Evolutionary conservation across 2,797 vertebrate genomes (phyloP).

Genomic region (Catostomus latipinnis): DNA sequence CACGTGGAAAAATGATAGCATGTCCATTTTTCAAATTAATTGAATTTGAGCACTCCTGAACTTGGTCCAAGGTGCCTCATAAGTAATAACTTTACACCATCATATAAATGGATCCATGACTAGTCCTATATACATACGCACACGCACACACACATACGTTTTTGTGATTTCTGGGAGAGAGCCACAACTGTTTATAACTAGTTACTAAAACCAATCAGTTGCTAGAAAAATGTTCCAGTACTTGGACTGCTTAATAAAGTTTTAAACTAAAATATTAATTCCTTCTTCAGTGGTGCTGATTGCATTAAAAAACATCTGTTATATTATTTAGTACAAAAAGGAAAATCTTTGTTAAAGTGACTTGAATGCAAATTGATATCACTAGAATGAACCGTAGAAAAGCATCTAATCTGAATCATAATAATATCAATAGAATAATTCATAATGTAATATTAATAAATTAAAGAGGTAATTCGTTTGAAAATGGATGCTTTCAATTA

Average conservation of each 20-base stretch:
- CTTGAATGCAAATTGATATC: conserved; percentile 83
- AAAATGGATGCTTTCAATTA: conserved; percentile 80
- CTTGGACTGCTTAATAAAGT: conserved; percentile 67
- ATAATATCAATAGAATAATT: conserved; percentile 89
- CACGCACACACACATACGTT: conserved; percentile 21
- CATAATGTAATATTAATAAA: conserved; percentile 84
- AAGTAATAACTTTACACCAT: conserved; percentile 79
- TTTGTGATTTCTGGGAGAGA: conserved; percentile 59
- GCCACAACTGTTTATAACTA: conserved; percentile 62
- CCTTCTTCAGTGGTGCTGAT: conserved; percentile 74
- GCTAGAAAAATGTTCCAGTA: conserved; percentile 64
- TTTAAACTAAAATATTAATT: conserved; percentile 79
- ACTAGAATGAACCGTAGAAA: conserved; percentile 76
- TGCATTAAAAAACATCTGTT: conserved; percentile 83
- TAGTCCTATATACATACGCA: conserved; percentile 62
- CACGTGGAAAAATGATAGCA: conserved; percentile 80
- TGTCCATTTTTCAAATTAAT: conserved; percentile 87
- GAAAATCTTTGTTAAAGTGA: conserved; percentile 86
- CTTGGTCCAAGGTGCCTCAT: conserved; percentile 76
- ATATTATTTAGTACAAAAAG: conserved; percentile 84
- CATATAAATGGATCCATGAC: conserved; percentile 76
- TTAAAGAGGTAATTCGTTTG: conserved; percentile 83
- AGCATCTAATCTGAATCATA: conserved; percentile 81
- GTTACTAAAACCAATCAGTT: conserved; percentile 63
- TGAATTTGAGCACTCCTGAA: conserved; percentile 87